Base-by-base conservation (phyloP, 2,888 invertebrate genomes). In the Tricholauxania praeusta region DNA sequence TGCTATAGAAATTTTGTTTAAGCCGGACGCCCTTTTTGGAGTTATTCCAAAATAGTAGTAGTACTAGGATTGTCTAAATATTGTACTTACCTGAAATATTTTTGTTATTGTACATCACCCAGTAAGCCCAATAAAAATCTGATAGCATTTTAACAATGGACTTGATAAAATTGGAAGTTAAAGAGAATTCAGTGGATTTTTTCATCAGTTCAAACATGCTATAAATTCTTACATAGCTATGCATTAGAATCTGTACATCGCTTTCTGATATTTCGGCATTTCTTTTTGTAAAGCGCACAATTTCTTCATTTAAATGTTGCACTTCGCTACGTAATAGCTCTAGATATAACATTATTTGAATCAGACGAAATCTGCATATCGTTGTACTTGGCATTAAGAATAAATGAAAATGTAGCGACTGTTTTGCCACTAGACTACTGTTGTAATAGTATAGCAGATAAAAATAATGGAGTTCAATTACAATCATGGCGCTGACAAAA, bases 91-190 rank as follows among this genome's bases (percentile, higher is more conserved):
- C 78, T 39, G 71, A 47, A 7, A 78, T 49, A 52, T 76, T 48
- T 8, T 73, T 62, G 5, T 74, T 19, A 48, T 75, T 75, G 67
- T 76, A 78, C 39, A 77, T 64, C 57, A 79, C 74, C 77, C 77
- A 78, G 67, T 77, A 77, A 0, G 73, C 19, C 79, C 79, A 79
- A 73, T 79, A 79, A 67, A 77, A 77, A 62, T 78, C 77, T 12
- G 77, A 77, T 47, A 79, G 47, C 19, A 77, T 76, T 57, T 76
- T 77, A 1, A 75, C 57, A 70, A 76, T 78, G 1, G 78, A 74
- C 15, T 66, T 72, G 4, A 78, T 52, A 66, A 74, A 77, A 51
- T 73, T 77, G 10, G 68, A 59, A 64, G 76, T 63, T n/a, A 75
- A 52, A 1, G 78, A 78, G 12, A 71, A 71, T 0, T 66, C 65